Evolutionary conservation across 2,113 vertebrate species (phyloP), one percentile per base, ranked within the genome.

Genomic region (Henicopernis longicauda): DNA sequence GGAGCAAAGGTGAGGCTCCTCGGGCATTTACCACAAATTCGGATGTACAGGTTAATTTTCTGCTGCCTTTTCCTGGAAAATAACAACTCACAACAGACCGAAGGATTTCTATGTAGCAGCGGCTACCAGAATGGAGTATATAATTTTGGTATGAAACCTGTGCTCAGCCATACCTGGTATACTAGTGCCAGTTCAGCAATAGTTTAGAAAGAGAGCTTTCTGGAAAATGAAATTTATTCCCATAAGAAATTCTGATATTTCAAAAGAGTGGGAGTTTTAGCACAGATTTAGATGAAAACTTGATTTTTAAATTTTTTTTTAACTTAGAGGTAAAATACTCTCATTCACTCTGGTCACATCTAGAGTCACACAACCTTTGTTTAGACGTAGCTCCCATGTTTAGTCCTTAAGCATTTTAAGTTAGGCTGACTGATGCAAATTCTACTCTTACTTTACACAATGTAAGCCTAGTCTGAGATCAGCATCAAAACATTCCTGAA

Each of bases 271-370:
- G 13, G 20, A 67, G 22, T 32, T 84, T 77, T 81, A 71, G 20
- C 5, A 62, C 1, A 1, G 16, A 59, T 91, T 74, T 77, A 80
- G 32, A n/a, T 21, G 22, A 90, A 47, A 62, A 83, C 8, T 23
- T 71, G 3, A 0, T 57, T 73, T 20, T 3, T 13, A 14, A n/a
- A n/a, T 57, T 10, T 63, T 61, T 0, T 17, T 62, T 82, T 8
- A 38, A 38, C 4, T 73, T 91, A 49, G 47, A 59, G 7, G 25
- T 5, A 93, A 70, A 77, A 77, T 45, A 38, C 34, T 77, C 49
- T 77, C 32, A 40, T 40, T 40, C 3, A 18, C 13, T 76, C 26
- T 40, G 47, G 16, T 82, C 78, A 55, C 25, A 26, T 58, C 25
- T 59, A 42, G 25, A 86, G 44, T 89, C 26, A n/a, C 10, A 73